A percentile compares a stretch with the other conserved stretches of the same genome.
These are phyloP conservation scores for Chaenodraco wilsoni DNA, from an alignment of 2,797 vertebrate species.

Conservation along the genomic window DNA sequence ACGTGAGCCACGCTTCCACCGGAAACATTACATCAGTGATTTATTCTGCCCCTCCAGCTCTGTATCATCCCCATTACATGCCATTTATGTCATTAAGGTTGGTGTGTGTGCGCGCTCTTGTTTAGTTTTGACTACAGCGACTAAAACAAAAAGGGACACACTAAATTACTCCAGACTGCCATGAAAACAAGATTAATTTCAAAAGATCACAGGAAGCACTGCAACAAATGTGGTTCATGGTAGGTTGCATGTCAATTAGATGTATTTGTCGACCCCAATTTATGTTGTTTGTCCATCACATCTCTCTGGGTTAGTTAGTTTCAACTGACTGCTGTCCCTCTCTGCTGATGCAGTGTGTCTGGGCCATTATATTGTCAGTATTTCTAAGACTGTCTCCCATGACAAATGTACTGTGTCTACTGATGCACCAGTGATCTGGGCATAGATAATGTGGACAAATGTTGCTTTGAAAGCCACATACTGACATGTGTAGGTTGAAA, in stretches of 20 bases:
- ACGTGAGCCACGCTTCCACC: neutral
- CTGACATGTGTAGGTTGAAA: neutral
- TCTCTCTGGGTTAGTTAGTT: constrained; percentile 14
- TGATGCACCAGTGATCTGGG: neutral
- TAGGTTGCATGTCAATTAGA: constrained; percentile 36
- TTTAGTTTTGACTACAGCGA: neutral
- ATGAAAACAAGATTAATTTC: neutral
- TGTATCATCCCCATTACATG: constrained; percentile 74
- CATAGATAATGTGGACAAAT: neutral
- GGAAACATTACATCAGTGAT: constrained; percentile 78
- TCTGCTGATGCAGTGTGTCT: constrained; percentile 14
- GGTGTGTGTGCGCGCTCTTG: constrained; percentile 5
- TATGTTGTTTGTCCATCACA: constrained; percentile 10
- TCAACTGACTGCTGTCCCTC: constrained; percentile 25
- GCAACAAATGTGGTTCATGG: constrained; percentile 16
- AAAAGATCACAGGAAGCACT: constrained; percentile 4
- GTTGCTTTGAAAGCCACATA: constrained; percentile 24
- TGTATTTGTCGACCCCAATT: constrained; percentile 35
- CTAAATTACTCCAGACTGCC: neutral
- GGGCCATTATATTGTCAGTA: constrained; percentile 33
- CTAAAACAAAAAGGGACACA: constrained; percentile 8
- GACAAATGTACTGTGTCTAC: constrained; percentile 15
- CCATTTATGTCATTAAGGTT: constrained; percentile 74
- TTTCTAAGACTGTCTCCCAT: constrained; percentile 24
- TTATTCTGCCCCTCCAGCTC: constrained; percentile 68